Conservation (phyloP, 1,140 invertebrate genomes). For the Megathymus violae region DNA sequence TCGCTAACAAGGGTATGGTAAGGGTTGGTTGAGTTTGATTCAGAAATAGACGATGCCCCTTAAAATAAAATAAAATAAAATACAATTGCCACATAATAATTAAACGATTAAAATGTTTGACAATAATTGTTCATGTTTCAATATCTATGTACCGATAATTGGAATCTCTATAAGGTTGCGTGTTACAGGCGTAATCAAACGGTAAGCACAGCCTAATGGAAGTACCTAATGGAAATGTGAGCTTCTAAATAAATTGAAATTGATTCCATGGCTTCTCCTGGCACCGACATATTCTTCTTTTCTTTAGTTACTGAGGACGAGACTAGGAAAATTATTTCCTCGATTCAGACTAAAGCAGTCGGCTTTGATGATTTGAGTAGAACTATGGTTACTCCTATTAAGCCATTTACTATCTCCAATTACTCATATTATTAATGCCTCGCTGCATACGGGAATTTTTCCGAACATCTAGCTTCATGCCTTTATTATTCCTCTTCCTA, state of each 20-base stretch:
- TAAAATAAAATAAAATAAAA: too few species aligned
- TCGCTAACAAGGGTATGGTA: too few species aligned
- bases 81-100: too few species aligned
- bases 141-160: neutral
- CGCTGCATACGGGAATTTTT: neutral
- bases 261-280: neutral
- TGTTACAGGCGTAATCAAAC: neutral
- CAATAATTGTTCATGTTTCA: too few species aligned
- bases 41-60: too few species aligned
- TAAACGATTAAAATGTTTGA: too few species aligned
- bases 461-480: neutral
- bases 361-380: conserved; percentile 3
- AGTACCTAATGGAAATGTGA: too few species aligned
- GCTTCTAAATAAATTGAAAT: too few species aligned
- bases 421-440: neutral
- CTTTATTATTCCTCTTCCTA: neutral
- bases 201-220: too few species aligned
- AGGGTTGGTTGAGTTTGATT: too few species aligned
- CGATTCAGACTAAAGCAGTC: neutral
- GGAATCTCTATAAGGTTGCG: neutral
- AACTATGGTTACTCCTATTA: neutral
- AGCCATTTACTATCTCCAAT: neutral
- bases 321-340: neutral
- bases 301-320: neutral
- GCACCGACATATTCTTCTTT: neutral